These are phyloP conservation scores for Idris sp. DNA, from an alignment of 1,140 invertebrate genomes.

Conservation along the genomic window DNA sequence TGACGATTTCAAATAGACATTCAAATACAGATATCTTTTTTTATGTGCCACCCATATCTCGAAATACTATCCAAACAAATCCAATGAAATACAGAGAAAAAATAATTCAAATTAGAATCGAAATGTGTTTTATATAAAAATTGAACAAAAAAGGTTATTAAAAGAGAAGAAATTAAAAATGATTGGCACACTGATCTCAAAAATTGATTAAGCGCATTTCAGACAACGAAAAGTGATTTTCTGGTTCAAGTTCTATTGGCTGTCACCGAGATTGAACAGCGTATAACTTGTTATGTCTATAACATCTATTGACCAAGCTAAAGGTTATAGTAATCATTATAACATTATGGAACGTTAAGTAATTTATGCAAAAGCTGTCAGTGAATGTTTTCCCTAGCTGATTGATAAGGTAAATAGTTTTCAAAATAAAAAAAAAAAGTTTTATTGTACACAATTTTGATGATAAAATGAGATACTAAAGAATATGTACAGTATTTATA, in stretches of 20 bases:
- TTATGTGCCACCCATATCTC: too few species aligned
- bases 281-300: background rate
- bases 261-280: background rate
- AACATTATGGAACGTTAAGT: constrained; percentile 13
- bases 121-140: too few species aligned
- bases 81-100: too few species aligned
- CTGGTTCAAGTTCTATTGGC: constrained; percentile 8
- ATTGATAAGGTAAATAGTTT: constrained; percentile 17
- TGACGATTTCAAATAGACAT: too few species aligned
- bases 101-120: too few species aligned
- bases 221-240: too few species aligned
- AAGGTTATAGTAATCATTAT: constrained; percentile 28
- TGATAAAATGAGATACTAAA: background rate
- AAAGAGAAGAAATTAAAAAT: too few species aligned
- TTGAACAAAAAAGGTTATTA: too few species aligned
- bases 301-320: constrained; percentile 1
- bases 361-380: constrained; percentile 17
- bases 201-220: too few species aligned
- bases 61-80: too few species aligned
- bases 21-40: too few species aligned
- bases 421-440: background rate
- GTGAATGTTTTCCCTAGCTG: background rate
- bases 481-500: constrained; percentile 10
- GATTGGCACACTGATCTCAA: too few species aligned
- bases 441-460: constrained; percentile 4